Evolutionary conservation across 2,888 invertebrate species (phyloP).

Genomic region (Platypus cylindrus): DNA sequence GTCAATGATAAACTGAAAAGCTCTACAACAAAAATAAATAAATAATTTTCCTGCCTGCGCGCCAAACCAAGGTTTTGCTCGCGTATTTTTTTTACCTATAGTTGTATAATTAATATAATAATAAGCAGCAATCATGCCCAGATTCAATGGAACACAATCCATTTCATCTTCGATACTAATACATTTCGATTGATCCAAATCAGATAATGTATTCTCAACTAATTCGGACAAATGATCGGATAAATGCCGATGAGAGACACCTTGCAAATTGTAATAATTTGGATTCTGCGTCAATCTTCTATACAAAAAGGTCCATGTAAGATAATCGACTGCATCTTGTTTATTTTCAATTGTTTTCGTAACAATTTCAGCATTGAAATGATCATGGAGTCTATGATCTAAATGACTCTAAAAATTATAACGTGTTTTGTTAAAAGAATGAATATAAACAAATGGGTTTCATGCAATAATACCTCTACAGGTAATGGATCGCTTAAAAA

Average conservation of each 20-base stretch:
- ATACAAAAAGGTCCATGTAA: constrained; percentile 99
- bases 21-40: constrained; percentile 46
- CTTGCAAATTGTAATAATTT: constrained; percentile 97
- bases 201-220: constrained; percentile 88
- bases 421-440: background rate
- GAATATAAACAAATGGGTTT: background rate
- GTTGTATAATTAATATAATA: constrained; percentile 99
- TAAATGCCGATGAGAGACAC: constrained; percentile 89
- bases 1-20: constrained; percentile 94
- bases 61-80: background rate
- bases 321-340: constrained; percentile 97
- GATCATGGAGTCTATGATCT: constrained; percentile 96
- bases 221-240: constrained; percentile 97
- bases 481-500: constrained; percentile 94
- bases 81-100: constrained; percentile 52
- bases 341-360: constrained; percentile 99
- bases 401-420: constrained; percentile 63
- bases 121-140: constrained; percentile 99
- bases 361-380: constrained; percentile 99
- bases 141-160: constrained; percentile 90
- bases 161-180: constrained; percentile 97
- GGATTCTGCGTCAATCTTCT: constrained; percentile 96
- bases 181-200: constrained; percentile 93
- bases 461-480: constrained; percentile 54
- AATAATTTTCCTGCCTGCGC: constrained; percentile 1